phyloP scores from a whole-genome alignment of 2,888 invertebrate genomes.

The Trachelus tabidus region DNA sequence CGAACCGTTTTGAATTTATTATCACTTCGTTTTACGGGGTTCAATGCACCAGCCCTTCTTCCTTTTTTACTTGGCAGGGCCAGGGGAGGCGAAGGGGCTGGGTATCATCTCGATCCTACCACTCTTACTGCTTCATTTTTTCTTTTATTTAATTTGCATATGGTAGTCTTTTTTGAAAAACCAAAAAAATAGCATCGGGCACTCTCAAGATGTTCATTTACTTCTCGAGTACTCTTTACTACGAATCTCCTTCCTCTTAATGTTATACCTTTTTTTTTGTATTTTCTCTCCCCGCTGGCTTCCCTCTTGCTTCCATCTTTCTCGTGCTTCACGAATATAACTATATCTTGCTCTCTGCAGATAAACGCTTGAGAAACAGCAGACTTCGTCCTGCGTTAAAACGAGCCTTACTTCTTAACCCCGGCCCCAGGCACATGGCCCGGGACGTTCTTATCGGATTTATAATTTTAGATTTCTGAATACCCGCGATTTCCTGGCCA shows the following conservation, averaged over 20 bases:
- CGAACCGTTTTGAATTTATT: constrained; percentile 3
- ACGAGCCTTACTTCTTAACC: constrained; percentile 38
- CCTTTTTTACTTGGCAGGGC: neutral
- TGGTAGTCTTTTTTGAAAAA: neutral
- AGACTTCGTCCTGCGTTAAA: constrained; percentile 40
- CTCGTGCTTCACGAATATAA: neutral
- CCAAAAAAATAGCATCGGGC: neutral
- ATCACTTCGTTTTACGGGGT: constrained; percentile 25
- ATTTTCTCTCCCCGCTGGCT: neutral
- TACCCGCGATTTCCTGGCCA: constrained; percentile 41
- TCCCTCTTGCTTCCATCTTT: neutral
- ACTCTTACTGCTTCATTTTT: neutral
- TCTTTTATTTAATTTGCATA: neutral
- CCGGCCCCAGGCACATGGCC: constrained; percentile 52
- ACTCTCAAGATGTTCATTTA: neutral
- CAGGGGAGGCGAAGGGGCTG: neutral
- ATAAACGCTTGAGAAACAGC: constrained; percentile 59
- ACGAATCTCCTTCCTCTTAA: neutral
- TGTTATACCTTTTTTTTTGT: neutral
- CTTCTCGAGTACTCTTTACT: neutral
- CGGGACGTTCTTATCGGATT: constrained; percentile 47
- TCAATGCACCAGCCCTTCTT: constrained; percentile 39
- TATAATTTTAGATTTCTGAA: constrained; percentile 58
- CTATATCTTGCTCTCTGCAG: constrained; percentile 27
- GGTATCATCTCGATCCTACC: neutral